Percentiles rank a stretch among this genome's conserved stretches.
Evolutionary conservation across 2,113 vertebrate genomes (phyloP).

Genomic region (Leptodactylus fuscus): DNA sequence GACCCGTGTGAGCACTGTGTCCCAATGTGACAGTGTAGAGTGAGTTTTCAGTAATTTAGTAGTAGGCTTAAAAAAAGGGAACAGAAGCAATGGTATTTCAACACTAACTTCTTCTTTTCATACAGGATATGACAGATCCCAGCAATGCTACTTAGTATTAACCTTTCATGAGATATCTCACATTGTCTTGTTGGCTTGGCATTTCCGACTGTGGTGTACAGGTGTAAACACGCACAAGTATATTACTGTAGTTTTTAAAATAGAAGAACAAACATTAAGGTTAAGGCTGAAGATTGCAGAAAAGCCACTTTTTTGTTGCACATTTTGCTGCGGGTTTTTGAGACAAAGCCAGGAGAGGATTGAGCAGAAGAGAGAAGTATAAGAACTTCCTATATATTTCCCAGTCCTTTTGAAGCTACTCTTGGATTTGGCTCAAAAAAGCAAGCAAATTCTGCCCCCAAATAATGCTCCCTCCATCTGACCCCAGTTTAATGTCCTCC

Average conservation of each 20-base stretch:
- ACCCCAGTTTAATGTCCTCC: too few relatives aligned
- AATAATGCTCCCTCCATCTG: too few relatives aligned
- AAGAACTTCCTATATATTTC: too few relatives aligned
- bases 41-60: not conserved
- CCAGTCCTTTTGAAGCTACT: too few relatives aligned
- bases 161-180: not conserved
- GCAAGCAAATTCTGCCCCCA: too few relatives aligned
- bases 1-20: not conserved
- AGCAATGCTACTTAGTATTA: not conserved
- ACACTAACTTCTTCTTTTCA: constrained; percentile 11
- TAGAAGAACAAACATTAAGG: too few relatives aligned
- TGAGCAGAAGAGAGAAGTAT: too few relatives aligned
- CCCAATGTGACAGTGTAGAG: not conserved
- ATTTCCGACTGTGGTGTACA: not conserved
- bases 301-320: too few relatives aligned
- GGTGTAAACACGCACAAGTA: not conserved
- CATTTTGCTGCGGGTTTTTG: too few relatives aligned
- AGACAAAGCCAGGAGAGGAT: too few relatives aligned
- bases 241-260: not conserved
- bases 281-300: too few relatives aligned
- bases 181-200: not conserved
- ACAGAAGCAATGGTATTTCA: not conserved
- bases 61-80: not conserved
- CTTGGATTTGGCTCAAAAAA: too few relatives aligned
- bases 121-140: constrained; percentile 18